These are phyloP conservation scores for Opisthocomus hoazin DNA, from an alignment of 2,113 vertebrate species.

Conservation along the genomic window DNA sequence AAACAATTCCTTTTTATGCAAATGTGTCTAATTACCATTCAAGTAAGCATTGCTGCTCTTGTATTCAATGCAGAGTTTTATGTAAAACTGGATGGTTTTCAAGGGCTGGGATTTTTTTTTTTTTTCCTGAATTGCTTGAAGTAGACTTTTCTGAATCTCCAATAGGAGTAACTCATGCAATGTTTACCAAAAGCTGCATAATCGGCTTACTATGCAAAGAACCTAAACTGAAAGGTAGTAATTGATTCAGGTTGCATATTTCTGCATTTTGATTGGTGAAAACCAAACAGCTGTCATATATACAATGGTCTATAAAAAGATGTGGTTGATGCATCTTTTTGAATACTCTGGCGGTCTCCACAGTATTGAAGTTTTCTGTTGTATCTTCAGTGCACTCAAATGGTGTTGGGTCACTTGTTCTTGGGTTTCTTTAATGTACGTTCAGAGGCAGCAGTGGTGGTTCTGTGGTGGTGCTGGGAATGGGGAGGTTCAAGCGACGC, in stretches of 20 bases:
- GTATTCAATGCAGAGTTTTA: background rate
- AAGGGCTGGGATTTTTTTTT: background rate
- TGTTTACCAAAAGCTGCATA: conserved; percentile 19
- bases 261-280: background rate
- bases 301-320: background rate
- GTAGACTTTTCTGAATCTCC: background rate
- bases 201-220: conserved; percentile 18
- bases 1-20: conserved; percentile 9
- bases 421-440: background rate
- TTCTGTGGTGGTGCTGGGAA: background rate
- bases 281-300: background rate
- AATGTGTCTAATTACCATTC: background rate
- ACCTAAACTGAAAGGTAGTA: background rate
- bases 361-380: background rate
- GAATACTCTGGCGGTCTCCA: background rate
- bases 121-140: conserved; percentile 16
- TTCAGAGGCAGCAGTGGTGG: background rate
- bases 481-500: background rate
- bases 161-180: background rate
- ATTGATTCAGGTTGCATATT: conserved; percentile 6
- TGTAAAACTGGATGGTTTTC: background rate
- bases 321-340: background rate
- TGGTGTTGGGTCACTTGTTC: background rate
- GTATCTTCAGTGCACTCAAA: background rate
- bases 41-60: background rate